These are phyloP conservation scores for Labrus mixtus DNA, from an alignment of 2,113 vertebrate genomes.

Conservation along the genomic window DNA sequence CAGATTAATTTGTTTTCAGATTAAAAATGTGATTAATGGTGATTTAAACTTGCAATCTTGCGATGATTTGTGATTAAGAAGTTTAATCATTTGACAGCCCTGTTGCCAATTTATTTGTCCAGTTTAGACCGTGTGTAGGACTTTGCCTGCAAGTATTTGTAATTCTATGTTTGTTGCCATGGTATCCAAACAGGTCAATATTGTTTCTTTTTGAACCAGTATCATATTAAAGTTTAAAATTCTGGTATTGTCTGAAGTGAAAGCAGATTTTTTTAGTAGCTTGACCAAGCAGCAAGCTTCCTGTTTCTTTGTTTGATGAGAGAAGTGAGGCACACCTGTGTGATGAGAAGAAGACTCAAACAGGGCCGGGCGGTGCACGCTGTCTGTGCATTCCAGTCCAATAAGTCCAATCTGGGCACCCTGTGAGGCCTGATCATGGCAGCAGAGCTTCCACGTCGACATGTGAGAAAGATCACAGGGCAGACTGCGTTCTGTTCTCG, in stretches of 20 bases:
- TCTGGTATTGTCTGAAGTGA: constrained; percentile 7
- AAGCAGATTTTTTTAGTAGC: constrained; percentile 15
- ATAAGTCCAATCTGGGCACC: constrained; percentile 48
- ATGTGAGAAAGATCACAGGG: constrained; percentile 72
- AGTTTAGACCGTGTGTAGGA: too few species aligned
- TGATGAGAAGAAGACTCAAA: constrained; percentile 55
- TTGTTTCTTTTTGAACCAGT: too few species aligned
- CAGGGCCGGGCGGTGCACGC: constrained; percentile 23
- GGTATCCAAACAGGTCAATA: too few species aligned
- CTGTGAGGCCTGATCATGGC: constrained; percentile 49
- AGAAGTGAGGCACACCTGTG: constrained; percentile 50
- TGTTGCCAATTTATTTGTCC: too few species aligned
- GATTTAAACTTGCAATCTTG: too few species aligned
- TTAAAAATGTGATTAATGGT: too few species aligned
- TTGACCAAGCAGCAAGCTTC: constrained; percentile 16
- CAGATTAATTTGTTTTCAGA: too few species aligned
- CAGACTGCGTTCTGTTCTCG: constrained; percentile 33
- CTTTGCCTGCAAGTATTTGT: too few species aligned
- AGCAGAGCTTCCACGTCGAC: constrained; percentile 52
- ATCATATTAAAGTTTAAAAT: too few species aligned
- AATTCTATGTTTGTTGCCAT: too few species aligned
- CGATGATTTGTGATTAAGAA: too few species aligned
- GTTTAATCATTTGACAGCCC: too few species aligned
- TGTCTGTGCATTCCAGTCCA: constrained; percentile 45
- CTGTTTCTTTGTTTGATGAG: constrained; percentile 36